Conservation (phyloP, 2,797 vertebrate genomes). For the Neosilurus hyrtlii region DNA sequence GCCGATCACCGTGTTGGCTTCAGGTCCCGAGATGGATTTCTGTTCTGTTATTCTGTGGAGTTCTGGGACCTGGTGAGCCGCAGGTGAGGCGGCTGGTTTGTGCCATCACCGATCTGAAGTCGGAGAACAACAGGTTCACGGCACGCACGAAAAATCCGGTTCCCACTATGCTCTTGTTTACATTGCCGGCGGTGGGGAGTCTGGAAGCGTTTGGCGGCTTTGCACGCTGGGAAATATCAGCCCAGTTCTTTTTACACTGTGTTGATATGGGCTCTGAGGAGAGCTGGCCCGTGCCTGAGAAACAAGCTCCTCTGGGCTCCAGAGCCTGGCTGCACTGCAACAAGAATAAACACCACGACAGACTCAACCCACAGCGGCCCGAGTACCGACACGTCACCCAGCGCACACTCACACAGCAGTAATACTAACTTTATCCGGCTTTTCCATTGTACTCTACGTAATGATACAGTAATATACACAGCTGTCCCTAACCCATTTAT, state of each 20-base stretch:
- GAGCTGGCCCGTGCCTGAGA: constrained; percentile 75
- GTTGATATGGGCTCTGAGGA: constrained; percentile 75
- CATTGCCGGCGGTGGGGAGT: constrained; percentile 68
- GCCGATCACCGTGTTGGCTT: constrained; percentile 1
- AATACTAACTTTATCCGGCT: constrained; percentile 18
- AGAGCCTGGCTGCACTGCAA: constrained; percentile 64
- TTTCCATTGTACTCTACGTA: not conserved
- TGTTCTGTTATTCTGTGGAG: not conserved
- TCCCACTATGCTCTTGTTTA: constrained; percentile 64
- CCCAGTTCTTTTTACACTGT: constrained; percentile 72
- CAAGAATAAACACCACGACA: constrained; percentile 73
- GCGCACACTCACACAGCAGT: not conserved
- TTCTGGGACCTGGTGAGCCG: not conserved
- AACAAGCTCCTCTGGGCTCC: constrained; percentile 68
- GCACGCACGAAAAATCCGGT: constrained; percentile 36
- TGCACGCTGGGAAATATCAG: constrained; percentile 75
- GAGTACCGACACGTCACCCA: constrained; percentile 37
- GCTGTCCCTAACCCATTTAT: not conserved
- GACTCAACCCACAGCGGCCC: constrained; percentile 48
- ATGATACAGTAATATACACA: not conserved
- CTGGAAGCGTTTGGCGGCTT: constrained; percentile 71
- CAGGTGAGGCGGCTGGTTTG: constrained; percentile 36
- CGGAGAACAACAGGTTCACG: constrained; percentile 65
- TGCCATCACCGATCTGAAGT: constrained; percentile 40
- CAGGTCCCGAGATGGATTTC: not conserved